phyloP scores from a whole-genome alignment of 2,888 invertebrate species.

The Nebria salina region DNA sequence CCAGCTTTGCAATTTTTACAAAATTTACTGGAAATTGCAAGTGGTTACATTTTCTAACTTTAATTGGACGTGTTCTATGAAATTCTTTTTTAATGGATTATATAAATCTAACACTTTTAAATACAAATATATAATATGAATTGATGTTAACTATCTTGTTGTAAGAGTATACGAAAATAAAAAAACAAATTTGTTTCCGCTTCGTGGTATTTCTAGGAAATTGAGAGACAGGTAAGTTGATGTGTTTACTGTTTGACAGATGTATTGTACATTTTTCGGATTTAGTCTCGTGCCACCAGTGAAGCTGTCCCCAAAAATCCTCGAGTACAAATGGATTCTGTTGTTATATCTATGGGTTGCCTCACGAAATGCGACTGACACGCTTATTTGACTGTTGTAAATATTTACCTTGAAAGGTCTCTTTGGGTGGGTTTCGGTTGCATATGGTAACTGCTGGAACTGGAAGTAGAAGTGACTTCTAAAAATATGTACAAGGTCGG shows the following conservation, averaged over 20 bases:
- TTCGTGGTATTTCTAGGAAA: neutral
- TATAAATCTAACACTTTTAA: no score
- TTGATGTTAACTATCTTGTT: neutral
- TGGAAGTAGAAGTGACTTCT: constrained; percentile 19
- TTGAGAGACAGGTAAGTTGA: neutral
- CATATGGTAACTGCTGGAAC: neutral
- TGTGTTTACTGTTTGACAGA: neutral
- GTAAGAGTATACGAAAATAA: neutral
- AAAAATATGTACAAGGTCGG: constrained; percentile 24
- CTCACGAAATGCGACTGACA: constrained; percentile 18
- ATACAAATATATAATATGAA: neutral
- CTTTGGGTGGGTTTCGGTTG: neutral
- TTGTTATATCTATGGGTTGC: neutral
- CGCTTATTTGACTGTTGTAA: constrained; percentile 27
- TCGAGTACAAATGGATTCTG: constrained; percentile 1
- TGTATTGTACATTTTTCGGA: neutral
- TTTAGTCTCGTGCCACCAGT: neutral
- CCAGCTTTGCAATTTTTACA: neutral
- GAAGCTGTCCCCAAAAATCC: constrained; percentile 5
- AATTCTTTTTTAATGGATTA: neutral
- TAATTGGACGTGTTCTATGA: neutral
- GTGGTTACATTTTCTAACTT: neutral
- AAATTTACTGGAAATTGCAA: neutral
- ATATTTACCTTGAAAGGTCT: constrained; percentile 23
- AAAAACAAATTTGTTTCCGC: neutral